These are phyloP conservation scores for Pristiophorus japonicus DNA, from an alignment of 2,113 vertebrate species.

Conservation along the genomic window DNA sequence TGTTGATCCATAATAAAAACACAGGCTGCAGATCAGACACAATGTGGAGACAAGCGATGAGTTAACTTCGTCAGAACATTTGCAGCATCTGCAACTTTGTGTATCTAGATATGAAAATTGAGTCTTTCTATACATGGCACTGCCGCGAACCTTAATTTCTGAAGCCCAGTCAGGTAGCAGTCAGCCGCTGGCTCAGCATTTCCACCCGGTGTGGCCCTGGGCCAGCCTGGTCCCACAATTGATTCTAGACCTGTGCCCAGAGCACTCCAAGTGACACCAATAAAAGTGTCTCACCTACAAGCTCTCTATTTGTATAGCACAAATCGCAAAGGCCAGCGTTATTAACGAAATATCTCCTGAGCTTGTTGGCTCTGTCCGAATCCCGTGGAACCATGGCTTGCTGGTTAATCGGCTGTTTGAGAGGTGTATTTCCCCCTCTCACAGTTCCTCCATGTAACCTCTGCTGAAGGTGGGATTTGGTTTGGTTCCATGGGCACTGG, in stretches of 20 bases:
- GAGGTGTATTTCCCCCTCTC: background rate
- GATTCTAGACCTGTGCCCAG: too few relatives aligned
- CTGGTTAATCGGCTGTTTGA: background rate
- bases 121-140: too few relatives aligned
- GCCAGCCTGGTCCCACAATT: too few relatives aligned
- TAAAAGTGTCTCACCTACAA: too few relatives aligned
- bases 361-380: background rate
- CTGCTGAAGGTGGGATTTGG: background rate
- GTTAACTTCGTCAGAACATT: background rate
- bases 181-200: too few relatives aligned
- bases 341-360: background rate
- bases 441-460: background rate
- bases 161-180: background rate
- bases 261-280: too few relatives aligned
- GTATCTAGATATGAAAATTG: background rate
- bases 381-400: too few relatives aligned
- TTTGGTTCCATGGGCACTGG: background rate
- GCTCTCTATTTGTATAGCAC: too few relatives aligned
- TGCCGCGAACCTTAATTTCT: background rate
- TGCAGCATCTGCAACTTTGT: background rate
- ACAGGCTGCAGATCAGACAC: background rate
- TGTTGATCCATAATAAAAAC: too few relatives aligned
- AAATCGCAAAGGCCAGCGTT: background rate
- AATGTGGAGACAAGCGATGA: background rate
- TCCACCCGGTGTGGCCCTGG: too few relatives aligned